Percentiles rank a stretch among this genome's conserved stretches.
Evolutionary conservation across 2,113 vertebrate genomes (phyloP).

Genomic region (Ibidorhyncha struthersii): DNA sequence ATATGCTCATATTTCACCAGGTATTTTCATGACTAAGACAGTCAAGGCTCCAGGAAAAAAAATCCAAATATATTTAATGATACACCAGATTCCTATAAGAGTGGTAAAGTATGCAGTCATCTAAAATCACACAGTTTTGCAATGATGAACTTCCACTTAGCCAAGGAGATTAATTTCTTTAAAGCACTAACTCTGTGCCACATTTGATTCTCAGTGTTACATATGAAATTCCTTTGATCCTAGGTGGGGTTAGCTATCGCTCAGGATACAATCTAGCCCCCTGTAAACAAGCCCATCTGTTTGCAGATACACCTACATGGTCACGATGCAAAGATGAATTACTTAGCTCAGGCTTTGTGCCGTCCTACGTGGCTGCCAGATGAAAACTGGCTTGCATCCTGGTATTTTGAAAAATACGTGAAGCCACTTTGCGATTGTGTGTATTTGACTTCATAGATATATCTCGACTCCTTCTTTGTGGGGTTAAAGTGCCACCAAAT

Average conservation of each 20-base stretch:
- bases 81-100: not conserved
- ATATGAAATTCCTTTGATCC: not conserved
- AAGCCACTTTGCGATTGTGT: not conserved
- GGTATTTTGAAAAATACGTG: not conserved
- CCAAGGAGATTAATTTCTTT: not conserved
- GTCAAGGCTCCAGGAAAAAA: not conserved
- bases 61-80: not conserved
- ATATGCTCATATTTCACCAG: not conserved
- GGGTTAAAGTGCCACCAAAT: not conserved
- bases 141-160: not conserved
- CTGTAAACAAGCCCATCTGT: not conserved
- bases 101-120: not conserved
- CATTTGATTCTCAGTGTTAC: not conserved
- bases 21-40: slow-evolving; percentile 3
- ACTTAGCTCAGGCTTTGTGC: not conserved
- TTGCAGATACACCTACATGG: not conserved
- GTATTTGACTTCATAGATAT: not conserved
- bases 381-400: not conserved
- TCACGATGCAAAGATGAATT: not conserved
- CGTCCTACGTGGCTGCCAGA: not conserved
- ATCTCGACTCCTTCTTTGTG: not conserved
- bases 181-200: not conserved
- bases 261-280: not conserved
- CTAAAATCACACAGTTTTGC: not conserved
- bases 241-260: not conserved